These are phyloP conservation scores for Eulemur coronatus DNA, from an alignment of 2,797 vertebrate species.

Conservation along the genomic window DNA sequence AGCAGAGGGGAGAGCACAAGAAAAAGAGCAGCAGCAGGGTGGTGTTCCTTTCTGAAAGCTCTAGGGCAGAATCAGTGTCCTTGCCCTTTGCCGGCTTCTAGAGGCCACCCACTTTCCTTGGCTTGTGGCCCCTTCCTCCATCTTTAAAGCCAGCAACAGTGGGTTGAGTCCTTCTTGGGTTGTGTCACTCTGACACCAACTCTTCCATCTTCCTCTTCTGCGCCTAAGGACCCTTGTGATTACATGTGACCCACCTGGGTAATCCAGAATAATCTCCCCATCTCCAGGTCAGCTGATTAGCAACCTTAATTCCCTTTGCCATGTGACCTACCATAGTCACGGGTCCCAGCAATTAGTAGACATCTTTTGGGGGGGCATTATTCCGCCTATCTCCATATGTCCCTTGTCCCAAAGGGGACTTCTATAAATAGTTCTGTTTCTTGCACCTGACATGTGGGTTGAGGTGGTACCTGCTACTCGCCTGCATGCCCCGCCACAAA, in stretches of 20 bases:
- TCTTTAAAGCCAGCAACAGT: not conserved
- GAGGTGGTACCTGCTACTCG: not conserved
- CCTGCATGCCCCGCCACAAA: rapidly evolving
- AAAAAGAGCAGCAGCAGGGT: not conserved
- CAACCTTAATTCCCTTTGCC: not conserved
- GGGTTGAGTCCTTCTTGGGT: too few species aligned
- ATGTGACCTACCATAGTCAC: not conserved
- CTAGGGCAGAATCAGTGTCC: not conserved
- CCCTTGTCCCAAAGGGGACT: not conserved
- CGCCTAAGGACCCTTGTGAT: not conserved
- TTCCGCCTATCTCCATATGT: not conserved
- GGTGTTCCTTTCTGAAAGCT: not conserved
- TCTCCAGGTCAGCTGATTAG: not conserved
- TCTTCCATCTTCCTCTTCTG: not conserved
- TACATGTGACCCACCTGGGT: too few species aligned
- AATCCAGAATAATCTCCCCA: not conserved
- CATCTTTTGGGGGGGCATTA: not conserved
- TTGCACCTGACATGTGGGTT: not conserved
- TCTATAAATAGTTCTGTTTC: not conserved
- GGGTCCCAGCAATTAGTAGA: not conserved
- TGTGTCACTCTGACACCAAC: not conserved
- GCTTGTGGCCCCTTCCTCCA: not conserved
- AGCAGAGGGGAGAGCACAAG: not conserved
- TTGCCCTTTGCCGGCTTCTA: not conserved
- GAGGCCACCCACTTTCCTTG: not conserved